Evolutionary conservation across 2,113 vertebrate genomes (phyloP).

Genomic region (Odocoileus virginianus): DNA sequence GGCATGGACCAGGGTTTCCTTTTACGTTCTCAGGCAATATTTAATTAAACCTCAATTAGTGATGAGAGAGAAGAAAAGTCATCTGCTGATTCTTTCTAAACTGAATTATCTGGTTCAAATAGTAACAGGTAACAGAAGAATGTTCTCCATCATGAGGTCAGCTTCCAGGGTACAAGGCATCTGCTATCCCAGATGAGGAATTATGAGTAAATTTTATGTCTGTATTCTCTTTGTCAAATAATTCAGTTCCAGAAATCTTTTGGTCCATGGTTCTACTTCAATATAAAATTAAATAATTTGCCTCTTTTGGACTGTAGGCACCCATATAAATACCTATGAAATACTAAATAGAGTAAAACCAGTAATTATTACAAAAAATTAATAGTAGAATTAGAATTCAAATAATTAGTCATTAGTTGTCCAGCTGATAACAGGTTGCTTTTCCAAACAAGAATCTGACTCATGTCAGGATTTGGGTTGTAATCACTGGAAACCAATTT

Average conservation of each 20-base stretch:
- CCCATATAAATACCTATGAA: not conserved
- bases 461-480: not conserved
- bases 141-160: not conserved
- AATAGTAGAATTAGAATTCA: not conserved
- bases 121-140: not conserved
- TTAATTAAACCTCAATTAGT: constrained; percentile 22
- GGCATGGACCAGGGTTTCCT: not conserved
- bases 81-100: not conserved
- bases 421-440: not conserved
- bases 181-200: not conserved
- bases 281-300: constrained; percentile 26
- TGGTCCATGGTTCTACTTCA: not conserved
- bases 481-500: not conserved
- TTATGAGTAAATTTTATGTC: not conserved
- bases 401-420: constrained; percentile 13
- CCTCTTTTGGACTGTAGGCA: not conserved
- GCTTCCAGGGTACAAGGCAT: not conserved
- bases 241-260: not conserved
- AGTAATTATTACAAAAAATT: constrained; percentile 26
- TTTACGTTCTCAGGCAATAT: not conserved
- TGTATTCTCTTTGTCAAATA: constrained; percentile 5
- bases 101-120: not conserved
- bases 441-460: constrained; percentile 18
- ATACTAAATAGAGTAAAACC: not conserved
- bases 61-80: not conserved